Conservation (phyloP, 2,888 invertebrate genomes). For the Rosalia funebris region DNA sequence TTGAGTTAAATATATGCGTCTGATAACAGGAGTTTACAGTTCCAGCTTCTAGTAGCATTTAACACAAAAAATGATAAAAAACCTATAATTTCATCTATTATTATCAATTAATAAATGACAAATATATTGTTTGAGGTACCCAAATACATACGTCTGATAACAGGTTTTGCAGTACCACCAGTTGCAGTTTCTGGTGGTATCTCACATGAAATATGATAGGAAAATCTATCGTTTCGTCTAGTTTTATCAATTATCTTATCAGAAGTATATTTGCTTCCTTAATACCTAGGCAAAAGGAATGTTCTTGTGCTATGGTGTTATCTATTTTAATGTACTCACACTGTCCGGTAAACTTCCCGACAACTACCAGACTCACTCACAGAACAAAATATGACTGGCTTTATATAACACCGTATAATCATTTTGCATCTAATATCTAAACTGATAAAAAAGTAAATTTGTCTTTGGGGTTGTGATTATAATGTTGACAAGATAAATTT, state of each 20-base stretch:
- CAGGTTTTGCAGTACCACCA: too few relatives aligned
- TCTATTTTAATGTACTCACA: neutral
- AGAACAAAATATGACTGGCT: slow-evolving; percentile 1
- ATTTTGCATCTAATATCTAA: slow-evolving; percentile 42
- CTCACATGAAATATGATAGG: neutral
- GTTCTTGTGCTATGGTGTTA: neutral
- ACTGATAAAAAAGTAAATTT: slow-evolving; percentile 53
- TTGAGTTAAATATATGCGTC: too few relatives aligned
- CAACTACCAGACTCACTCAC: neutral
- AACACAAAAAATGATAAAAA: too few relatives aligned
- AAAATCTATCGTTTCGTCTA: neutral
- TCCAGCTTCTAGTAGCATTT: too few relatives aligned
- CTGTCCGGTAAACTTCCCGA: neutral
- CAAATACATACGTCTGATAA: too few relatives aligned
- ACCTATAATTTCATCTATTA: too few relatives aligned
- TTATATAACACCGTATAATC: slow-evolving; percentile 15
- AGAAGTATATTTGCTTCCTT: neutral
- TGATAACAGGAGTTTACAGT: too few relatives aligned
- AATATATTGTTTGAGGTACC: too few relatives aligned
- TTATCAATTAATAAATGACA: too few relatives aligned
- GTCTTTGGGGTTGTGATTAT: slow-evolving; percentile 53
- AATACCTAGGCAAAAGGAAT: neutral
- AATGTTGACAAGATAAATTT: slow-evolving; percentile 58
- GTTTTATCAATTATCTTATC: neutral
- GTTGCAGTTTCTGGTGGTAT: neutral